phyloP scores from a whole-genome alignment of 2,888 invertebrate species.

The Zootermopsis nevadensis region DNA sequence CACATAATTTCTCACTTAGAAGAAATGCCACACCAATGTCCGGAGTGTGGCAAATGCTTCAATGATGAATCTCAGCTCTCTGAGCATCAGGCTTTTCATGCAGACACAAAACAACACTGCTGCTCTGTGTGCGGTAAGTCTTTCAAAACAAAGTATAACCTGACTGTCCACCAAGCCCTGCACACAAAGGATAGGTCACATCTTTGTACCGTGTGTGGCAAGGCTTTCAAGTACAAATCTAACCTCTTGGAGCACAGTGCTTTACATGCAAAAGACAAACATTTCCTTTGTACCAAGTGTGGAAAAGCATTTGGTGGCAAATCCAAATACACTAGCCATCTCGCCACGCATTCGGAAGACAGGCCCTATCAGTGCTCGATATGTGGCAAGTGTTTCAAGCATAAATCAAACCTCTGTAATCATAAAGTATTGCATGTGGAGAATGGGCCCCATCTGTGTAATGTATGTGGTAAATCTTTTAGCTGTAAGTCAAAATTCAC shows the following conservation, averaged over 20 bases:
- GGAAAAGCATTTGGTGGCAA: constrained; percentile 8
- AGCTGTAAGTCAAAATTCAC: constrained; percentile 14
- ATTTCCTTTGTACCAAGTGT: neutral
- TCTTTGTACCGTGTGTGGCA: constrained; percentile 19
- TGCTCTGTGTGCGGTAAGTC: constrained; percentile 1
- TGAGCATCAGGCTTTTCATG: neutral
- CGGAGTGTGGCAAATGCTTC: constrained; percentile 16
- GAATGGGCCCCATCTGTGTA: constrained; percentile 33
- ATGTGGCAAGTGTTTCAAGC: constrained; percentile 19
- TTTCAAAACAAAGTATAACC: constrained; percentile 12
- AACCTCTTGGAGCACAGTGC: constrained; percentile 23
- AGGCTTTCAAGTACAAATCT: constrained; percentile 26
- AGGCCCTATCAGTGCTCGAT: neutral
- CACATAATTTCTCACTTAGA: constrained; percentile 5
- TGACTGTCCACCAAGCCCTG: constrained; percentile 18
- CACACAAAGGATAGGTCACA: constrained; percentile 10
- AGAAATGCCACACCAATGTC: constrained; percentile 17
- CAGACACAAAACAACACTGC: neutral
- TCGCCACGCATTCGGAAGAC: neutral
- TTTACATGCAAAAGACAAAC: neutral
- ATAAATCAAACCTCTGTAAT: neutral
- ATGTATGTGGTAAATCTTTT: constrained; percentile 37
- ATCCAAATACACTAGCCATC: neutral
- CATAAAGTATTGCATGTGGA: constrained; percentile 20
- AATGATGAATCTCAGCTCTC: neutral